Percentiles rank a stretch among this genome's conserved stretches.
These are phyloP conservation scores for Cryptocheilus praepositus DNA, from an alignment of 2,888 invertebrate species.

Conservation along the genomic window DNA sequence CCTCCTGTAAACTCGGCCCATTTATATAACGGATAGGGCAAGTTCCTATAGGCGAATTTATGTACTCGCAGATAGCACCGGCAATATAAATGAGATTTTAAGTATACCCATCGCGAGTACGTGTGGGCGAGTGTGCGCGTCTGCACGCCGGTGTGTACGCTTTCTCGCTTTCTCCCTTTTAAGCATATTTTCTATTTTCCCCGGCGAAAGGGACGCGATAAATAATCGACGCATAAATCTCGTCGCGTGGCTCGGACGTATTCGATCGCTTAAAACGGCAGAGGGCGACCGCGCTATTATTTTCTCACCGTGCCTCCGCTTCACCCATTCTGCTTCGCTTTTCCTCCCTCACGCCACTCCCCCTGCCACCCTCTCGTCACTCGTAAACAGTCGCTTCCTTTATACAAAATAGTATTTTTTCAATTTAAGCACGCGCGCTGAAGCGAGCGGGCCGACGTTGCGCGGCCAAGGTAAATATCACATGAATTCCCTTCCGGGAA, in stretches of 20 bases:
- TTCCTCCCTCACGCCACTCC: neutral
- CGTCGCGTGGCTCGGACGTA: slow-evolving; percentile 58
- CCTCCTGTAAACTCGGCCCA: slow-evolving; percentile 13
- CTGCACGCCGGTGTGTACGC: neutral
- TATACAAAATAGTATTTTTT: no score
- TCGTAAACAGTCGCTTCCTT: no score
- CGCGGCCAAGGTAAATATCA: no score
- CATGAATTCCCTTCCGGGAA: no score
- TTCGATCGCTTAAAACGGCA: slow-evolving; percentile 58
- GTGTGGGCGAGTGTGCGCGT: slow-evolving; percentile 14
- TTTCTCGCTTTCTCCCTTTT: slow-evolving; percentile 36
- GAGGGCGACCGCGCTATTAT: slow-evolving; percentile 50
- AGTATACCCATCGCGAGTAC: slow-evolving; percentile 59
- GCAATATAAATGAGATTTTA: slow-evolving; percentile 71
- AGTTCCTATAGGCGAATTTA: slow-evolving; percentile 62
- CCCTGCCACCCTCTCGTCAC: neutral
- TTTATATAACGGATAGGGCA: slow-evolving; percentile 31
- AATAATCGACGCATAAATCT: slow-evolving; percentile 61
- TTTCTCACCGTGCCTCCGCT: slow-evolving; percentile 32
- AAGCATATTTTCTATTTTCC: slow-evolving; percentile 60
- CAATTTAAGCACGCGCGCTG: no score
- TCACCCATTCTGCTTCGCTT: neutral
- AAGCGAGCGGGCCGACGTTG: no score
- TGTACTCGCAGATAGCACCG: slow-evolving; percentile 64
- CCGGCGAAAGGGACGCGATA: slow-evolving; percentile 55